Evolutionary conservation across 2,888 invertebrate genomes (phyloP).

Genomic region (Vesta saturnalis): DNA sequence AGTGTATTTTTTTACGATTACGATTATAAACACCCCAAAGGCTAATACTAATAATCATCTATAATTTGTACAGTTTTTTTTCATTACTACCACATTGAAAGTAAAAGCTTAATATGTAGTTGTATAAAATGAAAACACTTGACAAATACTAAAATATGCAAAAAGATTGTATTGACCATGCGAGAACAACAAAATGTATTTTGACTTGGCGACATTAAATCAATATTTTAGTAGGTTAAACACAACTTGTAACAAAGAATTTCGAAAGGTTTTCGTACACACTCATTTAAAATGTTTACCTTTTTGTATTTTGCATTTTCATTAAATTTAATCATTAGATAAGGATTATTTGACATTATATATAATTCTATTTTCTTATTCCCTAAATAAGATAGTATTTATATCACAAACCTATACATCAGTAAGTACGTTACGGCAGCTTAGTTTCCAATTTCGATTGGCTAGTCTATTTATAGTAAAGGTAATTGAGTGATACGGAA

Average conservation of each 20-base stretch:
- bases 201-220: neutral
- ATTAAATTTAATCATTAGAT: no score
- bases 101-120: no score
- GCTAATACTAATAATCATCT: neutral
- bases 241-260: neutral
- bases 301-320: no score
- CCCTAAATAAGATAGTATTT: no score
- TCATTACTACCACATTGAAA: neutral
- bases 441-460: constrained; percentile 1
- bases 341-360: no score
- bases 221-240: neutral
- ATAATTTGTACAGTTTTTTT: neutral
- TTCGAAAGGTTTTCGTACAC: neutral
- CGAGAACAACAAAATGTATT: neutral
- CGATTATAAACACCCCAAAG: no score
- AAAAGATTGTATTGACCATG: neutral
- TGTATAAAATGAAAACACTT: no score
- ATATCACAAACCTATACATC: neutral
- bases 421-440: neutral
- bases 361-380: no score
- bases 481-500: neutral
- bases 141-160: neutral
- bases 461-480: neutral
- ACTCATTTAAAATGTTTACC: neutral
- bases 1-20: no score